phyloP scores from a whole-genome alignment of 2,797 vertebrate species.

The Muscicapa striata region DNA sequence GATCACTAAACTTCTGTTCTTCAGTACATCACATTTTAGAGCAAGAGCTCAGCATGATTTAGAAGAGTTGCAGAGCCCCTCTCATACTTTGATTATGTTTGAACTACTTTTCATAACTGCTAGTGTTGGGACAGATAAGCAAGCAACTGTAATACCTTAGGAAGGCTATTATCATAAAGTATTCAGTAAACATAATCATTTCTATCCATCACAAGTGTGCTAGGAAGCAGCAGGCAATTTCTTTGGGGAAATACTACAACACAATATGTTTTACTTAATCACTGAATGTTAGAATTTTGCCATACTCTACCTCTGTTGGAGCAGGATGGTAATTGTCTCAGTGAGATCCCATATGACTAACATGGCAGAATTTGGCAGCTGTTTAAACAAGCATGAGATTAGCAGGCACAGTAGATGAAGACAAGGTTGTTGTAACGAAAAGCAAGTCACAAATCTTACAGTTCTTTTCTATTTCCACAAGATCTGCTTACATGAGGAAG shows the following conservation, averaged over 20 bases:
- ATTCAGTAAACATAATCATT: not conserved
- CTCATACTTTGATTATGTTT: not conserved
- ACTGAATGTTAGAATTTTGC: not conserved
- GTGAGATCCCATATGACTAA: not conserved
- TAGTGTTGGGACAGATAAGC: not conserved
- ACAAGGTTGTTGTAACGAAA: not conserved
- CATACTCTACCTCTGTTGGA: not conserved
- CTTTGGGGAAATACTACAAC: not conserved
- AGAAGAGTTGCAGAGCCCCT: not conserved
- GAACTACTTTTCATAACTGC: not conserved
- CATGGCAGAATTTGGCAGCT: not conserved
- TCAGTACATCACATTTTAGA: not conserved
- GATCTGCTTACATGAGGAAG: not conserved
- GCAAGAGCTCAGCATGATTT: not conserved
- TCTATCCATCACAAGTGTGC: not conserved
- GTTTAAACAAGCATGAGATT: not conserved
- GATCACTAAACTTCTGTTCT: not conserved
- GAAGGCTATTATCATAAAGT: not conserved
- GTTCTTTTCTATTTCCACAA: not conserved
- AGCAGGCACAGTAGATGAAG: not conserved
- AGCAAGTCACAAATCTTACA: not conserved
- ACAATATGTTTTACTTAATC: not conserved
- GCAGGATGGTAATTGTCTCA: not conserved
- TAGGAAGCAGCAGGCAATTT: not conserved
- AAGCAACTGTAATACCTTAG: not conserved